Evolutionary conservation across 2,888 invertebrate genomes (phyloP), one percentile per base, ranked within the genome.

Genomic region (Kuschelorhynchus macadamiae): DNA sequence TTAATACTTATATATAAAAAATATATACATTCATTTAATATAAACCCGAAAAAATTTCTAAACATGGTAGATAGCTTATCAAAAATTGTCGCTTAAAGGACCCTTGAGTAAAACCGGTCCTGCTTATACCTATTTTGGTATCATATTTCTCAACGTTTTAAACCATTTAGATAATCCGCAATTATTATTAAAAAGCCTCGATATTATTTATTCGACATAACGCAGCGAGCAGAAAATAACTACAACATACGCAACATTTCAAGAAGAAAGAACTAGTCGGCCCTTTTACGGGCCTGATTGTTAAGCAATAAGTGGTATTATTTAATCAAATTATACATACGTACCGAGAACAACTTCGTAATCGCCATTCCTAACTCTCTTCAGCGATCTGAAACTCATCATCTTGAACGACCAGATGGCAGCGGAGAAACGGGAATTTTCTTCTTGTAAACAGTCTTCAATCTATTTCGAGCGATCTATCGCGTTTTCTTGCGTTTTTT

Each of bases 291-390:
- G 36, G 11, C 12, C 12, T 3, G 2, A 4, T 11, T 11, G 36
- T 36, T 11, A 53, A 44, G 21, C 32, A n/a, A 36, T 12, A 53
- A 49, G 11, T 30, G 4, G 12, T 16, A 2, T 41, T 41, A 60
- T 33, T 50, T 42, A 52, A 44, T 61, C 41, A 42, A 47, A 39
- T 11, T 47, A 39, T 18, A 57, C 57, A 44, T 67, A 83, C 86
- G 84, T 87, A 92, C 92, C 92, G 78, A 92, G 85, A 75, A 92
- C 84, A 67, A 92, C 86, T 85, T 92, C 92, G 83, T 88, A 90
- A 81, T 88, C 87, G 74, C 88, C 87, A 82, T 88, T 88, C 79
- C 91, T 85, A 70, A 90, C 85, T 52, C 90, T 86, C 73, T 87
- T 88, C 78, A 88, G 87, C 61, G 88, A 87, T 84, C 88, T 86